Conservation (phyloP, 2,797 vertebrate genomes). For the Parambassis ranga region DNA sequence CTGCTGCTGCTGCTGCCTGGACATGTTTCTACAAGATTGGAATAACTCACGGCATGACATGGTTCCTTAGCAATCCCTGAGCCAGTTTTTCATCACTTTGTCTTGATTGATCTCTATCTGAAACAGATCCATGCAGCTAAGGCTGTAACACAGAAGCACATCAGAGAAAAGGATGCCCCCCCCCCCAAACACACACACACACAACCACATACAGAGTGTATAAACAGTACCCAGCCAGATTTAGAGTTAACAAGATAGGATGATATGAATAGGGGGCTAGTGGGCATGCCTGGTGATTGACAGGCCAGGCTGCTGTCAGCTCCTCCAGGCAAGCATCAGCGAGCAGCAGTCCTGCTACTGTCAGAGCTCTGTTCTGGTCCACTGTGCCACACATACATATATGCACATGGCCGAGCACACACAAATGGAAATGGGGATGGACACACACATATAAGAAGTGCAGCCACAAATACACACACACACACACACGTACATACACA, state of each 20-base stretch:
- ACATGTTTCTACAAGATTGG: conserved; percentile 8
- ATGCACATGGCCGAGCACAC: conserved; percentile 65
- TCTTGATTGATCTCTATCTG: conserved; percentile 44
- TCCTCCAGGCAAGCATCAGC: conserved; percentile 89
- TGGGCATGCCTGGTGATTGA: conserved; percentile 84
- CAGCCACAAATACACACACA: conserved; percentile 7
- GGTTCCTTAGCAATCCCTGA: conserved; percentile 18
- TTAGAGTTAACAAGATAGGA: conserved; percentile 74
- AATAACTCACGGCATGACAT: conserved; percentile 9
- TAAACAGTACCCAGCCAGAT: conserved; percentile 61
- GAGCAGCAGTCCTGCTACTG: conserved; percentile 91
- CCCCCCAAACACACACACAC: neutral
- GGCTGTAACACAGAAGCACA: conserved; percentile 32
- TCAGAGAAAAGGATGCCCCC: conserved; percentile 25
- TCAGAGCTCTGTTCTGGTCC: conserved; percentile 96
- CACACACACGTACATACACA: neutral
- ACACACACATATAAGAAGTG: conserved; percentile 31
- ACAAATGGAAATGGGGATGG: conserved; percentile 64
- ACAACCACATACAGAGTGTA: conserved; percentile 14
- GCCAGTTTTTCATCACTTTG: conserved; percentile 45
- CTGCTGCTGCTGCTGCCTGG: neutral
- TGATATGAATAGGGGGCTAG: conserved; percentile 71
- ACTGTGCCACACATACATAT: conserved; percentile 85
- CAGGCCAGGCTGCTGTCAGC: conserved; percentile 91
- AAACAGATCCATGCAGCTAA: conserved; percentile 27